A percentile compares a stretch with the other conserved stretches of the same genome.
phyloP scores from a whole-genome alignment of 2,113 vertebrate species.

The Perca schrenkii region DNA sequence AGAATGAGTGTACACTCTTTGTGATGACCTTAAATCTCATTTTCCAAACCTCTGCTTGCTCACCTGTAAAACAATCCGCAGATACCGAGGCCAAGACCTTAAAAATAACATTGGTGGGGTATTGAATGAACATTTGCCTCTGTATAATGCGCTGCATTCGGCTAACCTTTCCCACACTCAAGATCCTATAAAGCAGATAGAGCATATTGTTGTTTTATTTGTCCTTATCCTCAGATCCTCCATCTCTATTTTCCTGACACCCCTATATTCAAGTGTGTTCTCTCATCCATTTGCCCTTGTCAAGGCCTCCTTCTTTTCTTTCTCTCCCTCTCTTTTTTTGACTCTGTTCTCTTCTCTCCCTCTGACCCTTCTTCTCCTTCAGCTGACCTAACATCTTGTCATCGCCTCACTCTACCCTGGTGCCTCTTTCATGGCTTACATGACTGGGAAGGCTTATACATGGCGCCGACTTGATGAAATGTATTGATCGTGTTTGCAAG shows the following conservation, averaged over 20 bases:
- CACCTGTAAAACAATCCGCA: conserved; percentile 74
- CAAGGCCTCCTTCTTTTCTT: conserved; percentile 21
- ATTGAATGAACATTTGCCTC: conserved; percentile 56
- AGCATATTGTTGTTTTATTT: conserved; percentile 49
- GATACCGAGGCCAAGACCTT: conserved; percentile 56
- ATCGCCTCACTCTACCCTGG: not conserved
- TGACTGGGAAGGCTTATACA: conserved; percentile 19
- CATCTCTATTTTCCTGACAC: conserved; percentile 37
- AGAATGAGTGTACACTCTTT: conserved; percentile 45
- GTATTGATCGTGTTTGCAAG: conserved; percentile 49
- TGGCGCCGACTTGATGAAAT: conserved; percentile 41
- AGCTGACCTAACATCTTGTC: conserved; percentile 23
- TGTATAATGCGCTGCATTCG: conserved; percentile 32
- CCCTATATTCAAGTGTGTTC: conserved; percentile 28
- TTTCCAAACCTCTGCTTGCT: conserved; percentile 68
- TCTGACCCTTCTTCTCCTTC: conserved; percentile 28
- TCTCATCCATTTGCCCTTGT: conserved; percentile 44
- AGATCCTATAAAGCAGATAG: conserved; percentile 53
- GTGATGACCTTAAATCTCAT: conserved; percentile 76
- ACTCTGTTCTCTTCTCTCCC: conserved; percentile 6
- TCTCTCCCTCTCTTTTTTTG: not conserved
- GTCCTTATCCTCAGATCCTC: conserved; percentile 53
- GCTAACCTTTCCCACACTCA: conserved; percentile 44
- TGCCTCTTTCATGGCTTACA: conserved; percentile 35
- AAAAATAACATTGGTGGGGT: conserved; percentile 73